Percentiles rank a stretch among this genome's conserved stretches.
These are phyloP conservation scores for Amia ocellicauda DNA, from an alignment of 2,113 vertebrate genomes.

Conservation along the genomic window DNA sequence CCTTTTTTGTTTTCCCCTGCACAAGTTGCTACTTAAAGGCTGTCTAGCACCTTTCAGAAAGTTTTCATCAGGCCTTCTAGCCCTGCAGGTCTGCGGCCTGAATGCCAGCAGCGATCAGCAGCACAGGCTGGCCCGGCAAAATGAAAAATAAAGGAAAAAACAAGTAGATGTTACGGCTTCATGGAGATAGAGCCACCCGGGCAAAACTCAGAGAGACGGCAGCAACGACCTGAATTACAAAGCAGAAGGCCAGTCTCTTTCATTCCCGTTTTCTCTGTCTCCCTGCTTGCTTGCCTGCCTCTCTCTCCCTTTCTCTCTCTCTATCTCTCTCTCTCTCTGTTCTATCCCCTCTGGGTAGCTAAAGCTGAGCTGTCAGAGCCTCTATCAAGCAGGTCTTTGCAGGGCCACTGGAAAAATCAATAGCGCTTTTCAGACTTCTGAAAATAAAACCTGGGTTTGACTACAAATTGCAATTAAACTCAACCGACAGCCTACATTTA, in stretches of 20 bases:
- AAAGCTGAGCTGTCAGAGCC: constrained; percentile 1
- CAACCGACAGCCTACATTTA: neutral
- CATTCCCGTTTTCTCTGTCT: neutral
- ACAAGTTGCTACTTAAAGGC: too few relatives aligned
- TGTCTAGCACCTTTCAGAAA: too few relatives aligned
- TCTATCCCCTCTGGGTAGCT: neutral
- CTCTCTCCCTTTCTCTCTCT: constrained; percentile 1
- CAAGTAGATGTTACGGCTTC: neutral
- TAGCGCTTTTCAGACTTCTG: neutral
- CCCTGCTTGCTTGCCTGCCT: neutral
- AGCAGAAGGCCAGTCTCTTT: neutral
- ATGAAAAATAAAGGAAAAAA: too few relatives aligned
- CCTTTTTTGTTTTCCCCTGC: too few relatives aligned
- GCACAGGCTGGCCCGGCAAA: too few relatives aligned
- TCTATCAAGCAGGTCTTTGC: constrained; percentile 9
- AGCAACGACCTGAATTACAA: neutral
- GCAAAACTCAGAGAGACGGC: neutral
- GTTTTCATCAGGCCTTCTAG: too few relatives aligned
- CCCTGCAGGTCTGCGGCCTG: too few relatives aligned
- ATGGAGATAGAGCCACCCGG: neutral
- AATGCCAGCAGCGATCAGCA: too few relatives aligned
- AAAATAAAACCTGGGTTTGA: neutral
- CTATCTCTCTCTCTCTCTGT: neutral
- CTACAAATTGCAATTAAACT: constrained; percentile 16
- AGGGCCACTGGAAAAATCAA: constrained; percentile 10